A percentile compares a stretch with the other conserved stretches of the same genome.
Evolutionary conservation across 1,140 invertebrate genomes (phyloP).

Genomic region (Drosophila lacertosa): DNA sequence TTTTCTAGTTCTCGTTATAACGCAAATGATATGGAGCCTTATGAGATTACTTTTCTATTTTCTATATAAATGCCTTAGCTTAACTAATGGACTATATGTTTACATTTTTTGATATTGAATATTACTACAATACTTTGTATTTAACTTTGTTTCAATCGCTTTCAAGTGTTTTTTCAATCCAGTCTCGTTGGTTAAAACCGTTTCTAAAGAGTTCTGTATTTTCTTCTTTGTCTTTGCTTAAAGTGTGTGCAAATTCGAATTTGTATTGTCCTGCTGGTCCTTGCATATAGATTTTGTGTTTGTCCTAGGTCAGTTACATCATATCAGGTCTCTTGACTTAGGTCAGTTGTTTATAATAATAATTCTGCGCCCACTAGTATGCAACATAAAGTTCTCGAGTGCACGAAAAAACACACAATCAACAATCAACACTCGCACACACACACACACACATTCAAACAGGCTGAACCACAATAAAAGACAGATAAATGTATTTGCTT

Average conservation of each 20-base stretch:
- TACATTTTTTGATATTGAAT: not conserved
- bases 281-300: not conserved
- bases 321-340: conserved; percentile 27
- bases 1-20: not conserved
- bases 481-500: conserved; percentile 59
- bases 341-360: conserved; percentile 48
- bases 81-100: conserved; percentile 8
- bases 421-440: conserved; percentile 26
- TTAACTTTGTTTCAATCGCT: not conserved
- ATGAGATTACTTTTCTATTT: conserved; percentile 30
- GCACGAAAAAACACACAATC: too few relatives aligned
- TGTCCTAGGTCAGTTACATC: conserved; percentile 57
- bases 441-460: conserved; percentile 29
- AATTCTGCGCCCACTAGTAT: conserved; percentile 2
- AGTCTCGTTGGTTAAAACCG: conserved; percentile 13
- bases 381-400: conserved; percentile 19
- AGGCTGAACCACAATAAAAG: conserved; percentile 28
- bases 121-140: not conserved
- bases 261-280: conserved; percentile 35
- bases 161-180: conserved; percentile 9
- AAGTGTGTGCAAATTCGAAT: conserved; percentile 20
- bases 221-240: conserved; percentile 13
- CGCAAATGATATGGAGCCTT: conserved; percentile 58
- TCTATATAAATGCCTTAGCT: conserved; percentile 23
- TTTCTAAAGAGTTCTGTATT: not conserved